Evolutionary conservation across 2,888 invertebrate species (phyloP), one percentile per base, ranked within the genome.

Genomic region (Spialia ferax): DNA sequence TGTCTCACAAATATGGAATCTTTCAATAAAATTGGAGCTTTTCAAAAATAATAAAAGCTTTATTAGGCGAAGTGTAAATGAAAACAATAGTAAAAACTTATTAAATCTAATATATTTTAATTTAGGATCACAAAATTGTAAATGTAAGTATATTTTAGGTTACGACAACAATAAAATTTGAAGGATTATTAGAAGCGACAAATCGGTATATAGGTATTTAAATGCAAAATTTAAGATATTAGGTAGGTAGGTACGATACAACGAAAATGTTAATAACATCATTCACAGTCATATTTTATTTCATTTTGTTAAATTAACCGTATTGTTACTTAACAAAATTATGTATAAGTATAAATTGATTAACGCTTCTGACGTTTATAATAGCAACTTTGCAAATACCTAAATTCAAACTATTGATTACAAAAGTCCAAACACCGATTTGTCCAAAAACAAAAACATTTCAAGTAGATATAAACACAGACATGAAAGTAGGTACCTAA

Each of bases 71-170:
- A 56, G 57, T 22, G 62, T 26, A 62, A n/a, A 68, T 38, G 20
- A 63, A 68, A 63, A 63, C 56, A 68, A 68, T 68, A 89, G 79
- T 73, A 65, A 80, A 69, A 69, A 70, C 52, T 69, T 73, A 78
- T 77, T 73, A 85, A 81, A 86, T 87, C 86, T 89, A 89, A 83
- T 86, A 85, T 80, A 82, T 80, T 91, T 92, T 93, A 91, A 91
- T 92, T 91, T 86, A 90, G 86, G 85, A 92, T 92, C 91, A 93
- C 92, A 91, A 75, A 55, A 73, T 71, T 70, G 65, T 71, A 72
- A 73, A 72, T 71, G 73, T 68, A 75, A 71, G 69, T 73, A 70
- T 71, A 72, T 74, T 71, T 69, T 69, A 65, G 63, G 56, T 70
- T 71, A 65, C 55, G 64, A 72, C 70, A 73, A 73, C 71, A 69